phyloP scores from a whole-genome alignment of 2,888 invertebrate genomes.

The Oligia strigilis region DNA sequence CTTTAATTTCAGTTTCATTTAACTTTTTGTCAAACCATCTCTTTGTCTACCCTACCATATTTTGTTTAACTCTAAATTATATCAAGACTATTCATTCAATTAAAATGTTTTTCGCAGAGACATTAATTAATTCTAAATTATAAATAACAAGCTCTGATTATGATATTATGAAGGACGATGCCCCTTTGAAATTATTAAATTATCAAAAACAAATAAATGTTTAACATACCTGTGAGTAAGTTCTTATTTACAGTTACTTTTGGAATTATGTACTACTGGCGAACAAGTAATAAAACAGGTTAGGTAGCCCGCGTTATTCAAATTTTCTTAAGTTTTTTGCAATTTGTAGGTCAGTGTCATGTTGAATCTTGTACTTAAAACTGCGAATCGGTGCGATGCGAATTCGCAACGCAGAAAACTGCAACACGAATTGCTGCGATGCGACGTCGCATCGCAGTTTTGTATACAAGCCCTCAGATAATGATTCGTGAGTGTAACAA shows the following conservation, averaged over 20 bases:
- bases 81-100: background rate
- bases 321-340: no score
- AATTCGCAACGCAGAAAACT: no score
- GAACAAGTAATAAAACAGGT: slow-evolving; percentile 35
- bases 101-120: background rate
- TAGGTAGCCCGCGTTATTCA: no score
- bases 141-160: background rate
- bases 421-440: no score
- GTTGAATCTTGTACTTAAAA: no score
- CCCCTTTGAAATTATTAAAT: background rate
- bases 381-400: no score
- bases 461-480: no score
- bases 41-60: background rate
- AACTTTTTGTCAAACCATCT: background rate
- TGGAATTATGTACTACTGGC: slow-evolving; percentile 18
- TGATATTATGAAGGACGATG: background rate
- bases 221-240: background rate
- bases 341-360: no score
- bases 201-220: background rate
- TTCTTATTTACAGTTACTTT: slow-evolving; percentile 17
- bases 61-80: background rate
- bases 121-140: background rate
- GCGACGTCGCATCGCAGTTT: no score
- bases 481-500: no score
- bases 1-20: background rate